Evolutionary conservation across 2,888 invertebrate genomes (phyloP), one percentile per base, ranked within the genome.

Genomic region (Melieria picta): DNA sequence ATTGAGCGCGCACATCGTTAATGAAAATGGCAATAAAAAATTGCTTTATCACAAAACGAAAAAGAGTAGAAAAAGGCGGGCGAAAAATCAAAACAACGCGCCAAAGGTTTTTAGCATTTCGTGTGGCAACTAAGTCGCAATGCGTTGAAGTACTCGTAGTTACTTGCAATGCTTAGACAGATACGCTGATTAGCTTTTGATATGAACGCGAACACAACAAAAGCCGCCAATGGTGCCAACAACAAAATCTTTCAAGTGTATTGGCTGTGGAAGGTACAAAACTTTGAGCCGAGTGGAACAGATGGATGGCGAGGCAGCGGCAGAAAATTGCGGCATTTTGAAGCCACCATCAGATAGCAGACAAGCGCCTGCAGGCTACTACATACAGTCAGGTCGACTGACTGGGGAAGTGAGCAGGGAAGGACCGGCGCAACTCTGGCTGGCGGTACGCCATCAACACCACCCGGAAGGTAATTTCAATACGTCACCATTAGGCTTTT

Each of bases 401-500:
- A 30, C 30, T 30, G 30, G 30, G 30, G 30, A 30, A 30, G 2
- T 30, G 30, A 30, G 30, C 30, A 30, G 30, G 30, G 30, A 30
- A 30, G 30, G 30, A 30, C 30, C 30, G 30, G 30, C 30, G 30
- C 30, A 30, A 30, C 1, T 30, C 55, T 7, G 52, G 66, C 47
- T 57, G 30, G 57, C 4, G n/a, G 57, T 45, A 45, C n/a, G 60
- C 45, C 62, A n/a, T 45, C 61, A 46, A 56, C 63, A 69, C 62
- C 56, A 62, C 63, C 56, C 69, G 69, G 69, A 69, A 69, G 69
- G 47, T 48, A 69, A 56, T 57, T 69, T 63, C 69, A 69, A 63
- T 69, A 69, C 62, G 68, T 69, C 61, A 69, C 55, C 55, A 69
- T 69, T 66, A 66, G 66, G 58, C 58, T 58, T 58, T 58, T 48